phyloP scores from a whole-genome alignment of 2,888 invertebrate genomes.

The Melieria picta region DNA sequence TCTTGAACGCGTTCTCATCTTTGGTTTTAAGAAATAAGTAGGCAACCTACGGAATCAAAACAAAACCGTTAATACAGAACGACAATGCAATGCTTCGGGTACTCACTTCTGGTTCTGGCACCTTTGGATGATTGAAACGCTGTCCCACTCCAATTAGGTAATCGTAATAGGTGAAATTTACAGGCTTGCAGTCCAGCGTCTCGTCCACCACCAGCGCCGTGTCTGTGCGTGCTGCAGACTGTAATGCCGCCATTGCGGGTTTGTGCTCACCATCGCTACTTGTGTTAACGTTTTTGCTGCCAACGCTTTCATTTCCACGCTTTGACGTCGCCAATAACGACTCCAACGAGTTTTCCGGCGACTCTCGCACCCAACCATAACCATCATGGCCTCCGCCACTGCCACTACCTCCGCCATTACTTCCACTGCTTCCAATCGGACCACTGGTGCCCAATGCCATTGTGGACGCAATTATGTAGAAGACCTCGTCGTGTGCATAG shows the following conservation, averaged over 20 bases:
- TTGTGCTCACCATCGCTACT: constrained; percentile 20
- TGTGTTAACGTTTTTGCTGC: constrained; percentile 11
- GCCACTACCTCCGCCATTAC: background rate
- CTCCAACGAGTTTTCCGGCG: constrained; percentile 41
- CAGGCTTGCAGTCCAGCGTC: constrained; percentile 82
- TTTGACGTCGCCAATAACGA: constrained; percentile 13
- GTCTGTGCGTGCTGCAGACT: constrained; percentile 34
- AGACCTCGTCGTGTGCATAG: constrained; percentile 72
- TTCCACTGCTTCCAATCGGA: constrained; percentile 44
- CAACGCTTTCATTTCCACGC: constrained; percentile 8
- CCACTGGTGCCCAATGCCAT: constrained; percentile 70
- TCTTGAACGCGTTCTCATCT: constrained; percentile 69
- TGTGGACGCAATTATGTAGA: constrained; percentile 80
- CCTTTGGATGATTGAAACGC: constrained; percentile 81
- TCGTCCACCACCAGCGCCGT: constrained; percentile 67
- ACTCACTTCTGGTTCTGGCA: constrained; percentile 80
- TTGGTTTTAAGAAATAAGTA: constrained; percentile 76
- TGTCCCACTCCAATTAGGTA: constrained; percentile 87
- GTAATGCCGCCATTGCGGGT: constrained; percentile 18
- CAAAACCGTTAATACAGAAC: background rate
- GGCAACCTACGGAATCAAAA: constrained; percentile 69
- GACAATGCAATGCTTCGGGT: background rate
- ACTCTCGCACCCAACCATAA: constrained; percentile 41
- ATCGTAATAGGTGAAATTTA: constrained; percentile 90
- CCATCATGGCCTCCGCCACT: constrained; percentile 17